Base-by-base conservation (phyloP, 2,888 invertebrate species). In the Phania funesta region DNA sequence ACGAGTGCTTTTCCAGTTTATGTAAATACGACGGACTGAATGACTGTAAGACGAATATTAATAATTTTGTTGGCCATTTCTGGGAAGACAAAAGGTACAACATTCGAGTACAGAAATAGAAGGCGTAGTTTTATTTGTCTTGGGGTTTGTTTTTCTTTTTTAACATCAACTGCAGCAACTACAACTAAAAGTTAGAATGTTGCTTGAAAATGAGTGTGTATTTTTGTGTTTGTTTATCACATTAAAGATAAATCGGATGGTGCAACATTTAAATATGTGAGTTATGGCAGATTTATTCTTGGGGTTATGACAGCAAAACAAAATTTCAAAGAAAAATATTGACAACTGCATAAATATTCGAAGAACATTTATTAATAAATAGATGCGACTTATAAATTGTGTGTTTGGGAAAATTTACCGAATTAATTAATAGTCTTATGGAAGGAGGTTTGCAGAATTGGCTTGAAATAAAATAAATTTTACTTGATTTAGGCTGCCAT, bases 41-140 rank as follows among this genome's bases (percentile, higher is more conserved):
- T 50, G 71, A 60, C 64, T 74, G 64, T 65, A 56, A 32, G 35
- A 48, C 24, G 64, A 82, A 82, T 78, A 78, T 74, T 74, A 75
- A 78, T 82, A 82, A 82, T 82, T 82, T 82, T 82, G 38, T 70
- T 44, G 64, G 64, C 64, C 58, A 75, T 78, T 82, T 82, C 78
- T 70, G 46, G 64, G 78, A 81, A 81, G 50, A 2, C 13, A 3
- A 41, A 35, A 22, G 22, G 50, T 52, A 60, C 44, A 41, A 46
- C 46, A 44, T 74, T 64, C 35, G 13, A 54, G 13, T 52, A 29
- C 18, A 18, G 58, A n/a, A 13, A 18, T 54, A n/a, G 74, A 75
- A 82, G 82, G 82, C 82, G 82, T 78, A 62, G 38, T 24, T 20
- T 74, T 68, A 70, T 70, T 74, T 82, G 68, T 70, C 74, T 54